Evolutionary conservation across 2,113 vertebrate species (phyloP).

Genomic region (Fulmarus glacialis): DNA sequence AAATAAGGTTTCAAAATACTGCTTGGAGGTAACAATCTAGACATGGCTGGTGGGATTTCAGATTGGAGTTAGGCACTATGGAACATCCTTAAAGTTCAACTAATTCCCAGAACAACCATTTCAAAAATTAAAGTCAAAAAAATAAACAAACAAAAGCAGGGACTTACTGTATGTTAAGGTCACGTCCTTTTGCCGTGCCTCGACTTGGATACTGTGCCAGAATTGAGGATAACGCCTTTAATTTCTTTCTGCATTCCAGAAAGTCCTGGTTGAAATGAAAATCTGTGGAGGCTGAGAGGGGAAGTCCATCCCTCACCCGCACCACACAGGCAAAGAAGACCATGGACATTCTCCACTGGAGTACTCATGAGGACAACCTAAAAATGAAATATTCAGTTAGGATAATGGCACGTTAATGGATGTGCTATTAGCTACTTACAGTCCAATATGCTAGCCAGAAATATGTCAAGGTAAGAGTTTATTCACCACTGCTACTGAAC

Average conservation of each 20-base stretch:
- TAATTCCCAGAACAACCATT: neutral
- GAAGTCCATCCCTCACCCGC: slow-evolving; percentile 92
- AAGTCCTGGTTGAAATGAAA: slow-evolving; percentile 88
- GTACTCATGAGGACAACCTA: slow-evolving; percentile 83
- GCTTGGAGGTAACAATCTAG: neutral
- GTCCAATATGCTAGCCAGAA: neutral
- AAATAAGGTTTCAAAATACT: neutral
- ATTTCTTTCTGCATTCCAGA: slow-evolving; percentile 87
- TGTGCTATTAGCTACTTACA: neutral
- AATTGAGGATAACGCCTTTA: slow-evolving; percentile 81
- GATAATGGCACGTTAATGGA: neutral
- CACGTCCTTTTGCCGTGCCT: slow-evolving; percentile 79
- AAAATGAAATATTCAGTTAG: neutral
- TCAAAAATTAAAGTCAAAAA: neutral
- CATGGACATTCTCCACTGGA: slow-evolving; percentile 88
- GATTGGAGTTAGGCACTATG: neutral
- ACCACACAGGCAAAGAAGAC: slow-evolving; percentile 95
- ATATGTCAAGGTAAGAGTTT: neutral
- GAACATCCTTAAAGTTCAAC: neutral
- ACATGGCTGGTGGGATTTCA: neutral
- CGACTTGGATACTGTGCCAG: slow-evolving; percentile 80
- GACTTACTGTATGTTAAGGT: slow-evolving; percentile 89
- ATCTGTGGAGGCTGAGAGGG: slow-evolving; percentile 96
- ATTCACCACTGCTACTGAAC: neutral
- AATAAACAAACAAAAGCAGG: accelerated